These are phyloP conservation scores for Notoglanidium macrostoma DNA, from an alignment of 2,797 vertebrate genomes.

Conservation along the genomic window DNA sequence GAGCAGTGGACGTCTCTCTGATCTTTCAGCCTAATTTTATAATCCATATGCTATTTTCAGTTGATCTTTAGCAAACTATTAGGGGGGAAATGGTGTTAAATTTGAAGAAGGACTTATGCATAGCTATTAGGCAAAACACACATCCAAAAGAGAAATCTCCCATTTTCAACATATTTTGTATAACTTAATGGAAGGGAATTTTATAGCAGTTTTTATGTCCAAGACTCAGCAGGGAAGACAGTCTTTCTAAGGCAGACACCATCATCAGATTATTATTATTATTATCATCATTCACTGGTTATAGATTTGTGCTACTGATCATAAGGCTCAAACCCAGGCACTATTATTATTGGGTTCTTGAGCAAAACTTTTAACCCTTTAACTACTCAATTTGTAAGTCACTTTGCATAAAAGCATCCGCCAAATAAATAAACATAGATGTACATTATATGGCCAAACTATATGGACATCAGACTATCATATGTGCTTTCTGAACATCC, in stretches of 20 bases:
- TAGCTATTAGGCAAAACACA: neutral
- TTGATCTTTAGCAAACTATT: neutral
- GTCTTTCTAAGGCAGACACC: neutral
- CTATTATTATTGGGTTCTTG: neutral
- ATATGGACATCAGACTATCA: neutral
- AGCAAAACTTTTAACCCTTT: neutral
- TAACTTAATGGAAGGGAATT: neutral
- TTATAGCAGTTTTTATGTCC: neutral
- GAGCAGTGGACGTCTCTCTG: no score
- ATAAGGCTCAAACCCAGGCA: neutral
- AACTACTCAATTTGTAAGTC: neutral
- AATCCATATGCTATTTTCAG: neutral
- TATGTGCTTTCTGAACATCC: neutral
- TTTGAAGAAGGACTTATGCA: neutral
- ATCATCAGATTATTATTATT: constrained; percentile 1
- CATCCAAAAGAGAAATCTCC: neutral
- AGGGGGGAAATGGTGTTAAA: neutral
- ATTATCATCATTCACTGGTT: neutral
- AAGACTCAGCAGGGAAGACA: neutral
- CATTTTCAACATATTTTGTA: neutral
- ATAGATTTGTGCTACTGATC: neutral
- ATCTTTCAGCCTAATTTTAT: neutral
- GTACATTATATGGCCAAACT: neutral
- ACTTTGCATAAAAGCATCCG: neutral
- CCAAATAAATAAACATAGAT: neutral